phyloP scores from a whole-genome alignment of 2,113 vertebrate species.

The Mustelus asterias region DNA sequence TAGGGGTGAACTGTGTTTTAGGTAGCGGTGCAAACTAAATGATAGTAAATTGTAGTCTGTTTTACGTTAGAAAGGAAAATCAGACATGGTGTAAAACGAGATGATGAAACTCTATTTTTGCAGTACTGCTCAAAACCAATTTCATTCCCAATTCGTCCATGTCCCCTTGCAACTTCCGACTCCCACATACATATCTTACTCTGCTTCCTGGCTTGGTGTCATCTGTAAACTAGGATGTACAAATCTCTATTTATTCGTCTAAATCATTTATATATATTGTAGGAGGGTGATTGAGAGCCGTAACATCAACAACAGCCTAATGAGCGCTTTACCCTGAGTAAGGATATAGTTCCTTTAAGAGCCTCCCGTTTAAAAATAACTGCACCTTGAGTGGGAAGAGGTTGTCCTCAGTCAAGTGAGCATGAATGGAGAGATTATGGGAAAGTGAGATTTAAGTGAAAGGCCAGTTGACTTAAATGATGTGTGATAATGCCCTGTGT shows the following conservation, averaged over 20 bases:
- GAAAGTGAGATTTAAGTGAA: no score
- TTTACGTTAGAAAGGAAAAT: background rate
- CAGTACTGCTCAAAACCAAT: background rate
- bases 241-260: background rate
- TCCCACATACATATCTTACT: background rate
- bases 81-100: background rate
- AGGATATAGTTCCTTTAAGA: background rate
- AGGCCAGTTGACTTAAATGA: no score
- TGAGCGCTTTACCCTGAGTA: background rate
- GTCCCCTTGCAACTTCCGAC: background rate
- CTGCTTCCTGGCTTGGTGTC: no score
- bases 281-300: background rate
- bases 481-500: background rate
- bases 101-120: background rate
- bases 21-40: background rate
- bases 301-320: background rate
- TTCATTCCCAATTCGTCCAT: background rate
- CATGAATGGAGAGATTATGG: background rate
- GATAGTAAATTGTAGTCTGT: background rate
- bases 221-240: background rate
- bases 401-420: background rate
- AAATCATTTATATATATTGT: no score
- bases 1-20: background rate
- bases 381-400: background rate
- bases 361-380: background rate